These are phyloP conservation scores for Drosophila pseudotalamancana DNA, from an alignment of 2,888 invertebrate genomes.

Conservation along the genomic window DNA sequence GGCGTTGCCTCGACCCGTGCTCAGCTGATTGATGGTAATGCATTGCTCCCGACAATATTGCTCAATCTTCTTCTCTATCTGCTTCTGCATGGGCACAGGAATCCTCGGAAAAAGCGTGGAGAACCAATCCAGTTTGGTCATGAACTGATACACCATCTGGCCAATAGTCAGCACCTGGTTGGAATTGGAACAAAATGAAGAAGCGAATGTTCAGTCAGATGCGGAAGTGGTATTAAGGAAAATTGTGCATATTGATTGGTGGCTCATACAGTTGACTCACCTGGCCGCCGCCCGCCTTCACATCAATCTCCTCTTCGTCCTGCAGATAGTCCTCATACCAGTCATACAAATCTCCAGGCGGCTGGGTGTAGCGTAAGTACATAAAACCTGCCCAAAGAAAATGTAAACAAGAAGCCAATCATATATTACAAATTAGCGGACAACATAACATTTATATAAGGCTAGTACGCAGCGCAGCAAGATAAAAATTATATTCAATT, in stretches of 20 bases:
- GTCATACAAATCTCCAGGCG: slow-evolving; percentile 96
- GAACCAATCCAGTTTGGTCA: slow-evolving; percentile 99
- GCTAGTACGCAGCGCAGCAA: slow-evolving; percentile 15
- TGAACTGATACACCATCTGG: slow-evolving; percentile 94
- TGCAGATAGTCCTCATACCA: slow-evolving; percentile 99
- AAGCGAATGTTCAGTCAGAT: neutral
- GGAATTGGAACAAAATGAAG: neutral
- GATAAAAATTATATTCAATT: neutral
- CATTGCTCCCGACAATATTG: slow-evolving; percentile 86
- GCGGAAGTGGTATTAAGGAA: neutral
- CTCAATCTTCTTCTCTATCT: slow-evolving; percentile 91
- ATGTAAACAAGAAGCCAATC: neutral
- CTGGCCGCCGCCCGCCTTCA: slow-evolving; percentile 98
- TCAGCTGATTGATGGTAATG: slow-evolving; percentile 79
- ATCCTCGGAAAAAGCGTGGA: slow-evolving; percentile 99
- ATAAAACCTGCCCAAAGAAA: slow-evolving; percentile 86
- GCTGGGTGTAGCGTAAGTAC: slow-evolving; percentile 96
- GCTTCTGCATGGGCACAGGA: slow-evolving; percentile 98
- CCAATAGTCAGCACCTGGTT: slow-evolving; percentile 92
- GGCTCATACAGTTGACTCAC: slow-evolving; percentile 83
- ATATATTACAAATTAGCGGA: slow-evolving; percentile 5
- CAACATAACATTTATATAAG: neutral
- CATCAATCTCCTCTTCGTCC: slow-evolving; percentile 98
- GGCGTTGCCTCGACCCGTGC: slow-evolving; percentile 60
- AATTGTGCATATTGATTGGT: slow-evolving; percentile 36